These are phyloP conservation scores for Herpetotheres cachinnans DNA, from an alignment of 2,113 vertebrate genomes.

Conservation along the genomic window DNA sequence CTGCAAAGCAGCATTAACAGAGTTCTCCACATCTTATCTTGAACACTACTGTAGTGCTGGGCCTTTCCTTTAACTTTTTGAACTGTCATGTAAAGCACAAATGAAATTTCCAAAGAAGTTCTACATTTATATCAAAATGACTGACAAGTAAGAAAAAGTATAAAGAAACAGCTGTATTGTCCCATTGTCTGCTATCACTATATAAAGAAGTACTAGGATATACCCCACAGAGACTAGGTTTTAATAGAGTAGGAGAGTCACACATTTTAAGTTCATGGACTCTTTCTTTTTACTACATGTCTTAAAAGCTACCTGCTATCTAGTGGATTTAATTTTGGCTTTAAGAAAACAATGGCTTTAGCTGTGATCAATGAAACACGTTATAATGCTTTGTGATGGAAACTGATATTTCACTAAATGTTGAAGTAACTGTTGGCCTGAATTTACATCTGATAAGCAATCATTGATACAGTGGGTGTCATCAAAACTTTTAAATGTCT, in stretches of 20 bases:
- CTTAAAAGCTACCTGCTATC: slow-evolving; percentile 59
- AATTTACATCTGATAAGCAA: neutral
- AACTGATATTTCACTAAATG: neutral
- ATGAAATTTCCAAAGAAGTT: neutral
- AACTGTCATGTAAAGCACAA: neutral
- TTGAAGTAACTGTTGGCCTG: neutral
- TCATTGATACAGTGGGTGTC: neutral
- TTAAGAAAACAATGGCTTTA: neutral
- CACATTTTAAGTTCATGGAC: slow-evolving; percentile 7
- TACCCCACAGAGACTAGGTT: neutral
- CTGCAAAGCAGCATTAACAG: neutral
- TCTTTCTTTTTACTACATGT: neutral
- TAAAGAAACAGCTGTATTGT: neutral
- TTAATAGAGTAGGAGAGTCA: neutral
- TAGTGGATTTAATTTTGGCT: slow-evolving; percentile 32
- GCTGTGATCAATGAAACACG: neutral
- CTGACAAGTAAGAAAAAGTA: neutral
- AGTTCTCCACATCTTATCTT: neutral
- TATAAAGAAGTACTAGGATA: neutral
- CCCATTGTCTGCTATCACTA: neutral
- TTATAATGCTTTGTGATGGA: neutral
- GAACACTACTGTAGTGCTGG: neutral
- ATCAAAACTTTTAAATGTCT: neutral
- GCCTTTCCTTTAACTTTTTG: neutral
- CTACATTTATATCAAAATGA: neutral